These are phyloP conservation scores for Bombus affinis DNA, from an alignment of 1,140 invertebrate species.

Conservation along the genomic window DNA sequence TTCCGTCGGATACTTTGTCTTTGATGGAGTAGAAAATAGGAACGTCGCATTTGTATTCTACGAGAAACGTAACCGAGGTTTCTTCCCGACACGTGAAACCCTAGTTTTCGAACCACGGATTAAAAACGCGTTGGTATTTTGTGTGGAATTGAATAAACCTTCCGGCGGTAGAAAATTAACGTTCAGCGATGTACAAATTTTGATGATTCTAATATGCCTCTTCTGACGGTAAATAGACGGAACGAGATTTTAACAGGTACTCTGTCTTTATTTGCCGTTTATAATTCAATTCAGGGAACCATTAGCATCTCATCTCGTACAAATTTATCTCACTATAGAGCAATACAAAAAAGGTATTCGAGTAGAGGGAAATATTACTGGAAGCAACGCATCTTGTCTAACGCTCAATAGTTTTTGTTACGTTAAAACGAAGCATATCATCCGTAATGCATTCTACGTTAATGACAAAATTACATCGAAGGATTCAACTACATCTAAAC, in stretches of 20 bases:
- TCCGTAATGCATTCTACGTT: neutral
- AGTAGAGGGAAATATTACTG: neutral
- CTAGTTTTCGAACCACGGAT: neutral
- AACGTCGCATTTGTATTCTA: conserved; percentile 7
- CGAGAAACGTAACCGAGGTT: neutral
- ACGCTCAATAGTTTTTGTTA: neutral
- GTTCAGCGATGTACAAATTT: neutral
- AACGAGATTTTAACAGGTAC: neutral
- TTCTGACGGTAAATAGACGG: neutral
- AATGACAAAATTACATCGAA: neutral
- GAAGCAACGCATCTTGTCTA: neutral
- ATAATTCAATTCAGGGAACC: neutral
- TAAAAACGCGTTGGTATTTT: neutral
- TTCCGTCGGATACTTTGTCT: conserved; percentile 4
- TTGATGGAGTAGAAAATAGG: conserved; percentile 14
- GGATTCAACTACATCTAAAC: neutral
- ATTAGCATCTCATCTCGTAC: neutral
- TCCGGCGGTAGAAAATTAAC: neutral
- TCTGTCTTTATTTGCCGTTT: neutral
- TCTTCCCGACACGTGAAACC: neutral
- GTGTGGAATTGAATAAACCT: neutral
- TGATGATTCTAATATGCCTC: neutral
- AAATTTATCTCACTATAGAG: neutral
- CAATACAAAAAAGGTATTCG: neutral
- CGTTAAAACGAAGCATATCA: too few relatives aligned